These are phyloP conservation scores for Melitaea cinxia DNA, from an alignment of 1,140 invertebrate genomes.

Conservation along the genomic window DNA sequence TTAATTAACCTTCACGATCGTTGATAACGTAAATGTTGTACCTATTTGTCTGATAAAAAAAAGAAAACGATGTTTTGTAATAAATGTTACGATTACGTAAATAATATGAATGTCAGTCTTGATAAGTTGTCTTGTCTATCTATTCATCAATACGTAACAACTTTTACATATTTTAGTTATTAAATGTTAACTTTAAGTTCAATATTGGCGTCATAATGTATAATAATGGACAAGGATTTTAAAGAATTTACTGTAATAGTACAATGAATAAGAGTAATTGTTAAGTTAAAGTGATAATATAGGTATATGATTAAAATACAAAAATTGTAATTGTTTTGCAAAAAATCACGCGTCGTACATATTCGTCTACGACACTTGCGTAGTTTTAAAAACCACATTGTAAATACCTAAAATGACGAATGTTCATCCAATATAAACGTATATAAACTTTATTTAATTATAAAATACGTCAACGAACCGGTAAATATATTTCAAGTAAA, in stretches of 20 bases:
- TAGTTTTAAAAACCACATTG: constrained; percentile 5
- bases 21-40: constrained; percentile 17
- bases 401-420: constrained; percentile 23
- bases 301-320: neutral
- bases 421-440: constrained; percentile 10
- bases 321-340: constrained; percentile 5
- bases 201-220: no score
- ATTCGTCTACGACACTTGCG: neutral
- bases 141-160: no score
- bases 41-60: constrained; percentile 5
- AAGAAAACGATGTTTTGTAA: neutral
- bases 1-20: constrained; percentile 36
- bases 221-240: no score
- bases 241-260: neutral
- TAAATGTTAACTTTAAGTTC: no score
- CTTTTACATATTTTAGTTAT: no score
- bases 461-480: constrained; percentile 2
- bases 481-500: neutral
- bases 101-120: neutral
- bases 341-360: neutral
- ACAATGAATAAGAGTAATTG: no score
- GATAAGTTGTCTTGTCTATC: no score
- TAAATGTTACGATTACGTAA: neutral
- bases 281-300: no score
- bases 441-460: constrained; percentile 10